A percentile compares a stretch with the other conserved stretches of the same genome.
phyloP scores from a whole-genome alignment of 2,888 invertebrate genomes.

The Panzeria rudis region DNA sequence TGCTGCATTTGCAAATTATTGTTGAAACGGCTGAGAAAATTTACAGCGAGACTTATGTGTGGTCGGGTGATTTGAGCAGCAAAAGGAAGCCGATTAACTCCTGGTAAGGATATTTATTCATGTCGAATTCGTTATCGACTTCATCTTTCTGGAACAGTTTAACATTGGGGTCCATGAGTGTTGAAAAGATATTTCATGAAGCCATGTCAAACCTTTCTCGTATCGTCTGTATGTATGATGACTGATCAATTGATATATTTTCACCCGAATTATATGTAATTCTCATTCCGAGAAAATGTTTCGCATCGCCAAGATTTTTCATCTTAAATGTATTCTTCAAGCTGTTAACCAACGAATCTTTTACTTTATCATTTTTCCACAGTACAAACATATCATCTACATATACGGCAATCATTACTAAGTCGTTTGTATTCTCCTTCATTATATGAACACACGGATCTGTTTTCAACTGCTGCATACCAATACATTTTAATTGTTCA shows the following conservation, averaged over 20 bases:
- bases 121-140: background rate
- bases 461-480: constrained; percentile 15
- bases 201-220: background rate
- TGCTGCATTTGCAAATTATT: constrained; percentile 24
- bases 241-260: constrained; percentile 7
- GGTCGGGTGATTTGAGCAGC: constrained; percentile 44
- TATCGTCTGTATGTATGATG: constrained; percentile 19
- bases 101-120: constrained; percentile 33
- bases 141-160: background rate
- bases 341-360: constrained; percentile 35
- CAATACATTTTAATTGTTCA: background rate
- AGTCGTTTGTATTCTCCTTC: constrained; percentile 3
- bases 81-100: constrained; percentile 45
- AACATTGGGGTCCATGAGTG: background rate
- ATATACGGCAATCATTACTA: constrained; percentile 19
- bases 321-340: constrained; percentile 45
- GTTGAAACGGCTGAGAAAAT: constrained; percentile 48
- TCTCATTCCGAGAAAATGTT: constrained; percentile 34
- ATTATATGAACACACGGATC: background rate
- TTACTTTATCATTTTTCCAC: constrained; percentile 50
- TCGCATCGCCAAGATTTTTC: constrained; percentile 49
- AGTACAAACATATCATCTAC: constrained; percentile 56
- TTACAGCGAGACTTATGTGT: constrained; percentile 50
- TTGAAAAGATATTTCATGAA: constrained; percentile 7
- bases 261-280: background rate